These are phyloP conservation scores for Andricus grossulariae DNA, from an alignment of 1,140 invertebrate species.

Conservation along the genomic window DNA sequence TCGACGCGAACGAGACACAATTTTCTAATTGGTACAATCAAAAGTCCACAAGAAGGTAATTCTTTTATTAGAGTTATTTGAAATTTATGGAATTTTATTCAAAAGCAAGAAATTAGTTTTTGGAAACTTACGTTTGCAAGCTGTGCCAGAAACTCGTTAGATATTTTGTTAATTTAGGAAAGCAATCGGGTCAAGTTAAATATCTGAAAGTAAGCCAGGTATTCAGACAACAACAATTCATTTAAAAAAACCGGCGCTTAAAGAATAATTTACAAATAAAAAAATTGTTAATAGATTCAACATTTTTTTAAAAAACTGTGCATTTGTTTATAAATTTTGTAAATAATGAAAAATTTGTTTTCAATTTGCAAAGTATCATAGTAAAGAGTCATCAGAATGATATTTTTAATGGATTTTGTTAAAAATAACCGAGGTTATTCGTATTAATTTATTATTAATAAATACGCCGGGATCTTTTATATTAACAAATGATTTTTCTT, in stretches of 20 bases:
- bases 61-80: constrained; percentile 25
- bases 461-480: too few species aligned
- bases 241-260: not conserved
- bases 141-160: constrained; percentile 25
- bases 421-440: too few species aligned
- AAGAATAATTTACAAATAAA: too few species aligned
- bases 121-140: constrained; percentile 12
- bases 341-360: too few species aligned
- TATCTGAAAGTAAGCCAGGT: not conserved
- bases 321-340: too few species aligned
- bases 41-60: not conserved
- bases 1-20: constrained; percentile 34
- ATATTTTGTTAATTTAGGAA: constrained; percentile 21
- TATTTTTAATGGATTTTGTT: too few species aligned
- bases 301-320: too few species aligned
- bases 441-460: too few species aligned
- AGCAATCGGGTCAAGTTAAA: not conserved
- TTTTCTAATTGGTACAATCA: constrained; percentile 19
- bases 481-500: too few species aligned
- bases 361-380: too few species aligned
- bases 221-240: not conserved
- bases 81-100: constrained; percentile 38
- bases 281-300: too few species aligned
- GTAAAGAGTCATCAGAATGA: too few species aligned
- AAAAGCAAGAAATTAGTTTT: constrained; percentile 32